Percentiles rank a stretch among this genome's conserved stretches.
Conservation (phyloP, 2,797 vertebrate species). For the Tapirus indicus region DNA sequence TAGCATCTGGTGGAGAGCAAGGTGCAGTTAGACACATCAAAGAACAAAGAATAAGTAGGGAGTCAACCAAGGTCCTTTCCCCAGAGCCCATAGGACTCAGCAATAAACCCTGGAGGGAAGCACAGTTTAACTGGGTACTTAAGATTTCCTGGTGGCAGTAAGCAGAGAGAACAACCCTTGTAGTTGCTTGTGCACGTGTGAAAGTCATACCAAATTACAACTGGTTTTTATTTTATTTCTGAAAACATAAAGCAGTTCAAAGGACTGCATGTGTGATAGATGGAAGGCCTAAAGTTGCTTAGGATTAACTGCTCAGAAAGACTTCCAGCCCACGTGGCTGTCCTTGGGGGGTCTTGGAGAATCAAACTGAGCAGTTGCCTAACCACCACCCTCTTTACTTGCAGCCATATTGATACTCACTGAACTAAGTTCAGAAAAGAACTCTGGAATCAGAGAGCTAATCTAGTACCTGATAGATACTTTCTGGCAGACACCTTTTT, state of each 20-base stretch:
- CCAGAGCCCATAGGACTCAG: constrained; percentile 13
- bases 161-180: not conserved
- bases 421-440: not conserved
- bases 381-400: not conserved
- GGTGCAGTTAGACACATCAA: constrained; percentile 68
- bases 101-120: constrained; percentile 66
- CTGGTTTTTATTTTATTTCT: constrained; percentile 69
- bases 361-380: not conserved
- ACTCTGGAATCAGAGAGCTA: constrained; percentile 11
- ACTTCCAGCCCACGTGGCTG: not conserved
- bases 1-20: constrained; percentile 62
- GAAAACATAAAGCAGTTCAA: constrained; percentile 62
- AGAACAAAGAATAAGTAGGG: constrained; percentile 63
- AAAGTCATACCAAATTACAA: constrained; percentile 73
- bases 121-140: constrained; percentile 59
- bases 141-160: constrained; percentile 4
- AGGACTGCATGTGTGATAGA: constrained; percentile 33
- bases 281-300: constrained; percentile 23
- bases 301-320: constrained; percentile 51
- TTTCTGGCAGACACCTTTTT: constrained; percentile 54
- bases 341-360: not conserved
- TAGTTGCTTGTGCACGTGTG: constrained; percentile 43
- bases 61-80: constrained; percentile 14
- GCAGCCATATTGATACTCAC: not conserved
- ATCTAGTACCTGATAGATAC: constrained; percentile 18